phyloP scores from a whole-genome alignment of 2,797 vertebrate species.

The Phoeniculus purpureus region DNA sequence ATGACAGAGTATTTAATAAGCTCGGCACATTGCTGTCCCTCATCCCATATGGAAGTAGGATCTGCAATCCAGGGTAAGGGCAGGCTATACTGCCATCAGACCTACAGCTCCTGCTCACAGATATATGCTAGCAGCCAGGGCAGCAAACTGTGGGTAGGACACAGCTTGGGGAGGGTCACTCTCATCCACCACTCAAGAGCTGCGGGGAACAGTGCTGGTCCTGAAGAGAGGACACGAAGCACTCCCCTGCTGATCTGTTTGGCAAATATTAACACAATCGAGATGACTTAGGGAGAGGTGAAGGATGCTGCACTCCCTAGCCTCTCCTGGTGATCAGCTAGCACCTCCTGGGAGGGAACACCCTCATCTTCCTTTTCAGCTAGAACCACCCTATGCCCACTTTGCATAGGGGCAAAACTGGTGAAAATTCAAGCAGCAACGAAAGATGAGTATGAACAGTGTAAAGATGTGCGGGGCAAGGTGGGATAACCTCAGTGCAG shows the following conservation, averaged over 20 bases:
- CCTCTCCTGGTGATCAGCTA: not conserved
- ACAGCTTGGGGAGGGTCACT: rapidly evolving
- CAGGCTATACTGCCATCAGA: not conserved
- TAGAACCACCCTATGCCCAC: not conserved
- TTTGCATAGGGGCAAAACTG: not conserved
- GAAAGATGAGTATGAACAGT: not conserved
- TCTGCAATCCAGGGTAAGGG: not conserved
- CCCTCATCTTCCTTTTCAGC: not conserved
- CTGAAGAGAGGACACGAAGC: not conserved
- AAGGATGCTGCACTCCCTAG: not conserved
- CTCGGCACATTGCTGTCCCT: not conserved
- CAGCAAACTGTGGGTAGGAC: not conserved
- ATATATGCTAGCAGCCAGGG: not conserved
- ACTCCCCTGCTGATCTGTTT: not conserved
- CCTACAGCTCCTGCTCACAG: not conserved
- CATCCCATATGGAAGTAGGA: not conserved
- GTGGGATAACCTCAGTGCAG: not conserved
- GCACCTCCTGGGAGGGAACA: not conserved
- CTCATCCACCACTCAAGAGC: not conserved
- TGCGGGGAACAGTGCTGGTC: rapidly evolving
- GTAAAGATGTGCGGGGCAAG: not conserved
- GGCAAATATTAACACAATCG: not conserved
- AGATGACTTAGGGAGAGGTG: rapidly evolving
- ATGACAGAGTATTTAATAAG: not conserved
- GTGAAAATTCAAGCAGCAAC: not conserved